Base-by-base conservation (phyloP, 2,113 vertebrate genomes). In the Hoplias malabaricus region DNA sequence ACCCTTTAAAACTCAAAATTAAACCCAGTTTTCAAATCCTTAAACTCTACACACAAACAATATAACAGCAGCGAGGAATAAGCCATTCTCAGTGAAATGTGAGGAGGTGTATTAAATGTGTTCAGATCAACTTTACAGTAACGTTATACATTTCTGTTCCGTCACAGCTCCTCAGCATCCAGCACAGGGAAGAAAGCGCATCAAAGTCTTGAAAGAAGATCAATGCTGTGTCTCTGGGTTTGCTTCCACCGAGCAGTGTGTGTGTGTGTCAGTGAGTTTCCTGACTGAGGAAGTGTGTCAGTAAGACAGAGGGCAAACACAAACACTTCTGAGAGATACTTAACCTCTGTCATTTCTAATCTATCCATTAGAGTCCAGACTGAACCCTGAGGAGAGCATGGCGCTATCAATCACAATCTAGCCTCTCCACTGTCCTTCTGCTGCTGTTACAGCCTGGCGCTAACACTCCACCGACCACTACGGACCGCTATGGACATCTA, bases 321-420 rank as follows among this genome's bases (percentile, higher is more conserved):
- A 77, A 77, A 65, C 68, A 66, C 63, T 75, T 76, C 48, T 69
- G 73, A 79, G 72, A 38, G 70, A 80, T 71, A 65, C 68, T 82
- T 83, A 79, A 77, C 69, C 73, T 63, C 70, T 65, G 75, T 89
- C 76, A 79, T 88, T 90, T 90, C 87, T 92, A 93, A 92, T 92
- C 42, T 63, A 48, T 69, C 82, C 80, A 81, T 72, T 81, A 78
- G 3, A 36, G 65, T 10, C 89, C 92, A 92, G 92, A 91, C 93
- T 88, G 89, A 93, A 93, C 93, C 94, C 93, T 92, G 92, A 71
- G 80, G 92, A 82, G 46, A 66, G 72, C 72, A 48, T 62, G 61
- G 70, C 57, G 91, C 93, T 93, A 94, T 95, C 93, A 93, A 94
- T 95, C 93, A 53, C 48, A 23, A 53, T 53, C 48, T 53, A 21